Evolutionary conservation across 2,888 invertebrate genomes (phyloP), one percentile per base, ranked within the genome.

Genomic region (Eupeodes luniger): DNA sequence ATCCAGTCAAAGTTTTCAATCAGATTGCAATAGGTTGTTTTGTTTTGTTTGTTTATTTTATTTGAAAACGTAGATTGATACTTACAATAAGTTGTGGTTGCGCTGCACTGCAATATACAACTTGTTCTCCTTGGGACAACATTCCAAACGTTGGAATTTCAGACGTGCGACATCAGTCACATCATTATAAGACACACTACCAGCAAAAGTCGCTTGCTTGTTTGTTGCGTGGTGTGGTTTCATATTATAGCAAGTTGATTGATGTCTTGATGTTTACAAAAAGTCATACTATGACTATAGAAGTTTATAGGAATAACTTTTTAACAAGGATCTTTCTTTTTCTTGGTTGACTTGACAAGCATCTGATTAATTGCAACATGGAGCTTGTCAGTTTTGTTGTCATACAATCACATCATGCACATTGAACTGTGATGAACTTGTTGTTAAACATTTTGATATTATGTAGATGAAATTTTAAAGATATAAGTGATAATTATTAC

Each of bases 91-190:
- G 57, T 47, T 72, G 57, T 72, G 36, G 36, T 36, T 5, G 2
- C 36, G 0, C 36, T 36, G 36, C 2, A 7, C 5, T 40, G 47
- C 47, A 47, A 44, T 59, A 44, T 59, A 61, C 59, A 87, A 87
- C 87, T 80, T 67, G 87, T 87, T 84, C 84, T 70, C 87, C 87
- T 87, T 87, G 87, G 87, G 61, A 72, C 87, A 55, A 49, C 87
- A 87, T 87, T 87, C 87, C 87, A 44, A 47, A 11, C 14, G 51
- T 19, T 49, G 80, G 84, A 84, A 87, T 87, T 87, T 66, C 76
- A 87, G 57, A 84, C 84, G 80, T 87, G 83, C 84, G 70, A 86
- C 83, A 83, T 79, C 74, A 79, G 75, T 70, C 69, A 75, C 79
- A 83, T 78, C 62, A 44, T 44, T 16, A 16, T 62, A 40, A 44